Evolutionary conservation across 2,797 vertebrate genomes (phyloP), one percentile per base, ranked within the genome.

Genomic region (Myotis pilosus): DNA sequence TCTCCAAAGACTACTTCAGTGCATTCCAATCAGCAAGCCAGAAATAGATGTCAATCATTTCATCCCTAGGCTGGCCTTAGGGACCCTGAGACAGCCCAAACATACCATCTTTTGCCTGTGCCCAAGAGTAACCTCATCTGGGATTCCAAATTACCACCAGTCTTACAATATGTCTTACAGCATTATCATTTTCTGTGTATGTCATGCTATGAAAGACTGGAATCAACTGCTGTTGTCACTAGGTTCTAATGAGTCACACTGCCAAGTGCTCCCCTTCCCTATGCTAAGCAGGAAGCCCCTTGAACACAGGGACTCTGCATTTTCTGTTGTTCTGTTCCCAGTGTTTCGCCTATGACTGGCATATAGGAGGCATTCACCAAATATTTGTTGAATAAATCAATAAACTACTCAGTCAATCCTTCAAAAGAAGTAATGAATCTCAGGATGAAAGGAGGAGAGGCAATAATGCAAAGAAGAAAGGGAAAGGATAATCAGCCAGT

Each of bases 391-490:
- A 92, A 53, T 60, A 30, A 75, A 87, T 90, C 74, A 88, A 76
- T 81, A 84, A 87, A 28, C 17, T 8, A 60, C 2, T 91, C 23
- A 81, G 87, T 86, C 28, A 41, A 72, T 91, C 53, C 91, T 95
- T 92, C 12, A 51, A 90, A 91, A 80, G 71, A 88, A 95, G 33
- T 25, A 96, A 93, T 53, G 25, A 85, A 80, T 44, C 25, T 25
- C 92, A 96, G n/a, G 20, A 53, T 90, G 20, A 87, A 95, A 90
- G 13, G 30, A 71, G 90, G n/a, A 7, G 6, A 71, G 12, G 22
- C 13, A 75, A 89, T 44, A 57, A 81, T 49, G 17, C 72, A 78
- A 74, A 75, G 15, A 28, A 94, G 22, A 93, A 25, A 36, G 11
- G 22, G 2, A 69, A 36, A 55, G 28, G 33, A 78, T 49, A 80